Percentiles rank a stretch among this genome's conserved stretches.
Conservation (phyloP, 2,113 vertebrate genomes). For the Notarius quadriscutis region DNA sequence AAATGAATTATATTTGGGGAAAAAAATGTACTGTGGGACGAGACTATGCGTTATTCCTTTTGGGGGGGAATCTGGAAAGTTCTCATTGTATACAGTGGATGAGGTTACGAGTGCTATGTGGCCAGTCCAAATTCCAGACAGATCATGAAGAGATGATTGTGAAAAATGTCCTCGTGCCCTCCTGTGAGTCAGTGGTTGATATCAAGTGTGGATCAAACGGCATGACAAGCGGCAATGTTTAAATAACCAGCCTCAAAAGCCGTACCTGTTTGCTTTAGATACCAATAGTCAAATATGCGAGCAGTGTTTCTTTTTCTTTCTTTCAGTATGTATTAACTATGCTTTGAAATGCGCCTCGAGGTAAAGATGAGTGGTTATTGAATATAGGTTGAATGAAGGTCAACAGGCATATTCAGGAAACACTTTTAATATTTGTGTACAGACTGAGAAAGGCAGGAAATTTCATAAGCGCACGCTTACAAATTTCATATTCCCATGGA, state of each 20-base stretch:
- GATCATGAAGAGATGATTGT: slow-evolving; percentile 8
- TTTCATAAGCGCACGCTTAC: not conserved
- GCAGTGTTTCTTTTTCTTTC: not conserved
- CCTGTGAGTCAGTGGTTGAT: slow-evolving; percentile 2
- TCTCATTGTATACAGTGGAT: not conserved
- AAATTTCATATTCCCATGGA: not conserved
- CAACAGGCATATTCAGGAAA: not conserved
- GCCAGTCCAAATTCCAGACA: not conserved
- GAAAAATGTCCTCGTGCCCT: slow-evolving; percentile 10
- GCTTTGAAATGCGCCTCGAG: not conserved
- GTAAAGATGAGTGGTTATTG: slow-evolving; percentile 12
- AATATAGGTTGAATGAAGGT: slow-evolving; percentile 28
- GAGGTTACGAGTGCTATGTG: not conserved
- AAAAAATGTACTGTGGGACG: not conserved
- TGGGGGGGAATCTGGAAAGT: not conserved
- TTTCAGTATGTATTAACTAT: slow-evolving; percentile 14
- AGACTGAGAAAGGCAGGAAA: not conserved
- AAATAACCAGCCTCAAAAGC: slow-evolving; percentile 28
- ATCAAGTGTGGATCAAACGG: slow-evolving; percentile 21
- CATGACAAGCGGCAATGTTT: slow-evolving; percentile 17
- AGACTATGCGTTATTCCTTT: not conserved
- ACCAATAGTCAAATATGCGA: slow-evolving; percentile 4
- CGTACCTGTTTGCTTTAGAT: slow-evolving; percentile 40
- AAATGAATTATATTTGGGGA: not conserved
- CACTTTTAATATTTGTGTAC: not conserved